phyloP scores from a whole-genome alignment of 1,140 invertebrate species.

The Microplitis demolitor region DNA sequence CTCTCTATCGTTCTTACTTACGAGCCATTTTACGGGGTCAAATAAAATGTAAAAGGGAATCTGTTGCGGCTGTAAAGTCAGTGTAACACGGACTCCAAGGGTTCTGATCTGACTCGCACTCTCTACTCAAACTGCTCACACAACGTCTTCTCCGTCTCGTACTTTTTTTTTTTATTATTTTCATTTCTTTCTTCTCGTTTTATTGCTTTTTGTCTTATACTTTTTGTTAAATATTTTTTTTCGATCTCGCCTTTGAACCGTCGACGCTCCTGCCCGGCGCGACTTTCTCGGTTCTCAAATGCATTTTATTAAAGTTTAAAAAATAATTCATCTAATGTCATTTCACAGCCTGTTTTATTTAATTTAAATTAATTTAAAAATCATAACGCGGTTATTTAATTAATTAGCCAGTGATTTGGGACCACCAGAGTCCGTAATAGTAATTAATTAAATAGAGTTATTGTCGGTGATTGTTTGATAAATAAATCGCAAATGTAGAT shows the following conservation, averaged over 20 bases:
- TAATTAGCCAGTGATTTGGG: no score
- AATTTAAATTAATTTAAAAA: neutral
- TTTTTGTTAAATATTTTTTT: constrained; percentile 18
- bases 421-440: neutral
- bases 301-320: no score
- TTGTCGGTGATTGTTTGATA: neutral
- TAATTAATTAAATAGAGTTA: neutral
- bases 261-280: neutral
- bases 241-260: constrained; percentile 21
- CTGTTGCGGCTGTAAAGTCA: constrained; percentile 35
- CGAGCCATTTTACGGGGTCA: constrained; percentile 14
- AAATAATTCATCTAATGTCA: no score
- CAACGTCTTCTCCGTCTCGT: neutral
- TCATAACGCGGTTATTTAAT: no score
- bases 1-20: neutral
- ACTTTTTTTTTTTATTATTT: constrained; percentile 14
- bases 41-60: constrained; percentile 40
- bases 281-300: constrained; percentile 20
- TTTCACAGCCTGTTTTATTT: neutral
- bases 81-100: constrained; percentile 29
- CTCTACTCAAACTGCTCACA: neutral
- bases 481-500: constrained; percentile 26
- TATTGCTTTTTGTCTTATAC: constrained; percentile 9
- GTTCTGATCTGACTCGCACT: neutral
- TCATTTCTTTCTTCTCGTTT: neutral